Base-by-base conservation (phyloP, 2,888 invertebrate species). In the Apodemia hepburni region DNA sequence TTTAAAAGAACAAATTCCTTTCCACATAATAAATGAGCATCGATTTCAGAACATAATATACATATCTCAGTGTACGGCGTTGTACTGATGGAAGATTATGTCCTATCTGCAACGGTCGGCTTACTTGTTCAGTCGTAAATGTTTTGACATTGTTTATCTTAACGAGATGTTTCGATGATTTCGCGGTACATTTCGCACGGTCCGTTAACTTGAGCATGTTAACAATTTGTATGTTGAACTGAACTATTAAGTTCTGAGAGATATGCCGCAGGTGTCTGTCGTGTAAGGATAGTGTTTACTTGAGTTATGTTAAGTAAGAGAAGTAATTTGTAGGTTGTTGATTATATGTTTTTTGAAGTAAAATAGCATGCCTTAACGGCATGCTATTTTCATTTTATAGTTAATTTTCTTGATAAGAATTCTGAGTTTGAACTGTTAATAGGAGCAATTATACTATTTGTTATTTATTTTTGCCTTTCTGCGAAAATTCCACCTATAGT, bases 81-180 rank as follows among this genome's bases (percentile, higher is more conserved):
- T 12, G 12, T 54, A 54, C 22, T 12, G 51, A 54, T 49, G 49
- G 42, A 54, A 69, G 65, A 62, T 59, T 58, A 42, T 59, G 60
- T 66, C 51, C 54, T 63, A 61, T 68, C 61, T 63, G 58, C 47
- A 61, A 62, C 63, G 60, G 64, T 63, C 64, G 62, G 65, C 62
- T 62, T 59, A 62, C 64, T 64, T 64, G 42, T 57, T 57, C 60
- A 51, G 64, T 42, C 4, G 42, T 42, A 42, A 63, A 65, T 65
- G 61, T 64, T 64, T 60, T 62, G 58, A 67, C 49, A 67, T 66
- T 69, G 66, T 77, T 72, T 72, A 64, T 74, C 71, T 71, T 70
- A 73, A 73, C 71, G 71, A 76, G 70, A 68, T 69, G 72, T 69
- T 75, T 73, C 64, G 69, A 69, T 65, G 71, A 76, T 77, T 77